Evolutionary conservation across 2,888 invertebrate genomes (phyloP), one percentile per base, ranked within the genome.

Genomic region (Drosophila aldrichi): DNA sequence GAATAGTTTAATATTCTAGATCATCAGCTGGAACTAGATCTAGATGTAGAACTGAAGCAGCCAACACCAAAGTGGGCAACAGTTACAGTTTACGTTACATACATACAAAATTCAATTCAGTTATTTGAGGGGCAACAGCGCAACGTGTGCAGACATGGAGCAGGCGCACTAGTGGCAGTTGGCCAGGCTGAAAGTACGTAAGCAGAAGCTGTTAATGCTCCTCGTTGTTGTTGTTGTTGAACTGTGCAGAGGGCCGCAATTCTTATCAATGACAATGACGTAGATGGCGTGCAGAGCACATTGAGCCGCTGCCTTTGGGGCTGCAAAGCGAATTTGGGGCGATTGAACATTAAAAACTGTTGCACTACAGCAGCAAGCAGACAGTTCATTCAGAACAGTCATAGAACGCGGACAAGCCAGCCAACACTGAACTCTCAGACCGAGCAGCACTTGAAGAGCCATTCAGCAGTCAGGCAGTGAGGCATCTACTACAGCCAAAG

Each of bases 301-400:
- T 38, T 43, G 55, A 46, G 68, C 68, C 46, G 65, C 16, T 57
- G 68, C 51, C 71, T 49, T 16, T 38, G 44, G 44, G 44, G 67
- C 89, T 87, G 86, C 82, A 85, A 72, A 76, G 34, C 34, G 77
- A 67, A 86, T 90, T 91, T 81, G 89, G 87, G 90, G 87, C 79
- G 89, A 87, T 81, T 72, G 78, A 79, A 79, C 80, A 84, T 91
- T 91, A 91, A 91, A 91, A 91, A 91, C 91, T 91, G 91, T 91
- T 91, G 91, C 91, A 90, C 89, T 74, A 70, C 76, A 68, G 68
- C 63, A 60, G 62, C 73, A 62, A 70, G 80, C 65, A 76, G 90
- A 77, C 91, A 91, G 91, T 91, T 91, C 88, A 91, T 91, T 91
- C 89, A 91, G 92, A 90, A 91, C 91, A 84, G 80, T 88, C 82